phyloP scores from a whole-genome alignment of 2,888 invertebrate species.

The Ochlodes sylvanus region DNA sequence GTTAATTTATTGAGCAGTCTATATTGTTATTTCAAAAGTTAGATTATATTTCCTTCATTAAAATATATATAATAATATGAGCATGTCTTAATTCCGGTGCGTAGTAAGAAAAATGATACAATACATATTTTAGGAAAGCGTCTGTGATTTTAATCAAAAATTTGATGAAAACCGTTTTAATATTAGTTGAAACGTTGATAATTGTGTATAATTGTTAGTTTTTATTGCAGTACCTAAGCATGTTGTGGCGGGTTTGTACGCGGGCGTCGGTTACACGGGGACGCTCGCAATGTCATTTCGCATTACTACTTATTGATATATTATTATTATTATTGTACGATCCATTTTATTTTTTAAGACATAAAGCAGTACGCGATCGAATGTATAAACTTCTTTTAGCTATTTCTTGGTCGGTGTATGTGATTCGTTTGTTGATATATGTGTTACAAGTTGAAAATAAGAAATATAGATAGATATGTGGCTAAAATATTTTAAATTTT shows the following conservation, averaged over 20 bases:
- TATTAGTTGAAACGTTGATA: conserved; percentile 66
- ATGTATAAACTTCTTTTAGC: conserved; percentile 33
- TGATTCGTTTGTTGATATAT: conserved; percentile 48
- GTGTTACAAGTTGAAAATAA: conserved; percentile 32
- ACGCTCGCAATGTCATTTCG: conserved; percentile 47
- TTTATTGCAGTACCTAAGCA: conserved; percentile 48
- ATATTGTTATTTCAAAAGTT: conserved; percentile 71
- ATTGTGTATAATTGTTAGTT: conserved; percentile 69
- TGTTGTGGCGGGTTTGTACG: conserved; percentile 47
- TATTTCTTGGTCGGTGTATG: conserved; percentile 37
- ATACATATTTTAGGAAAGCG: conserved; percentile 83
- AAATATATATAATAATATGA: conserved; percentile 61
- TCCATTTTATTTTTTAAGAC: conserved; percentile 54
- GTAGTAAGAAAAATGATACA: conserved; percentile 65
- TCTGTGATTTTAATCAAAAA: conserved; percentile 84
- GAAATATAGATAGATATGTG: conserved; percentile 49
- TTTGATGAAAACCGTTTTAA: conserved; percentile 77
- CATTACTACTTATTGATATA: conserved; percentile 59
- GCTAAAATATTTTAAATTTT: conserved; percentile 67
- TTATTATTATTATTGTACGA: conserved; percentile 45
- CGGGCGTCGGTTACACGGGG: conserved; percentile 47
- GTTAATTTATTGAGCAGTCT: conserved; percentile 80
- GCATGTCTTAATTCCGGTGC: conserved; percentile 73
- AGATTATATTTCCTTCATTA: conserved; percentile 60
- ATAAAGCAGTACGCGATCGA: conserved; percentile 55